Conservation (phyloP, 2,113 vertebrate genomes). For the Equus quagga region DNA sequence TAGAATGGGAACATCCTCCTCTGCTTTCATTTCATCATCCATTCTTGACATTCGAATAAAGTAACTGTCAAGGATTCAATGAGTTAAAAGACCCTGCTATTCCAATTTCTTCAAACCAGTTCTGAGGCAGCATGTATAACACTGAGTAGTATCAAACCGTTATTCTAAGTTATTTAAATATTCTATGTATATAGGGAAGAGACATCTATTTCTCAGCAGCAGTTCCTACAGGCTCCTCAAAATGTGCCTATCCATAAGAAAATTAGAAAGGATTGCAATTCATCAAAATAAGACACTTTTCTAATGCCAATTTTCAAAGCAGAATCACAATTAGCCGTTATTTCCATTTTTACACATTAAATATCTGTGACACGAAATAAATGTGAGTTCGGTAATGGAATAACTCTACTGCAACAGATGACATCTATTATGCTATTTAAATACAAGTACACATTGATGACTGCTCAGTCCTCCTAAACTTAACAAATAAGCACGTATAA, state of each 20-base stretch:
- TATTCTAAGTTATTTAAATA: background rate
- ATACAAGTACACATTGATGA: conserved; percentile 72
- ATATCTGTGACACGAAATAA: background rate
- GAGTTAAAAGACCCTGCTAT: background rate
- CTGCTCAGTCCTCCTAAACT: conserved; percentile 69
- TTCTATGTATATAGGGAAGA: background rate
- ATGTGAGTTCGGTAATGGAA: conserved; percentile 45
- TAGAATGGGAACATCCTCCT: background rate
- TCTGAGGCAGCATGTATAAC: background rate
- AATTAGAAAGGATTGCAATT: background rate
- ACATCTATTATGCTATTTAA: conserved; percentile 63
- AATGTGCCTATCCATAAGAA: background rate
- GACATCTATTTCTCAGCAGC: background rate
- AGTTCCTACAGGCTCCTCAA: background rate
- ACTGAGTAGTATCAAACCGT: background rate
- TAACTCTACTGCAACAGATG: conserved; percentile 73
- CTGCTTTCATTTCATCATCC: background rate
- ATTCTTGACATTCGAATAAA: background rate
- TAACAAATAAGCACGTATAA: conserved; percentile 80
- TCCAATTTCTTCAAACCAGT: background rate
- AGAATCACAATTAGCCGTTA: background rate
- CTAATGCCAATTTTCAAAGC: background rate
- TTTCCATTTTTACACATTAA: conserved; percentile 45
- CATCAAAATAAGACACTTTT: background rate
- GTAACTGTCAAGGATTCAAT: background rate